Base-by-base conservation (phyloP, 2,113 vertebrate genomes). In the Psephotus haematonotus region DNA sequence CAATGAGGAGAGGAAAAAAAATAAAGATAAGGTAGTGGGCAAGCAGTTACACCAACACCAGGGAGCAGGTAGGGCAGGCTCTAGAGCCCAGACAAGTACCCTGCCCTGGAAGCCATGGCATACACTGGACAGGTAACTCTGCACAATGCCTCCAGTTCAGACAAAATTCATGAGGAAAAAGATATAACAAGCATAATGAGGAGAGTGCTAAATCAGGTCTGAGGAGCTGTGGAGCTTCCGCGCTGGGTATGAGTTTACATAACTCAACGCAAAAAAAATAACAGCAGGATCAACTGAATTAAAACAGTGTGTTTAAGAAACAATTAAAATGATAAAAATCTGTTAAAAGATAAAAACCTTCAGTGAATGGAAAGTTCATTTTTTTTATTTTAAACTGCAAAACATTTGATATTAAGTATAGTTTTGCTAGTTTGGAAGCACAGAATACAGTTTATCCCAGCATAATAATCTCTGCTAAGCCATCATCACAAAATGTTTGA, bases 161-260 rank as follows among this genome's bases (percentile, higher is more conserved):
- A 14, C 18, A 59, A 63, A 52, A 50, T 13, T n/a, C 3, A 17
- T 13, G 31, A 37, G 23, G 29, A 41, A 86, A 82, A 23, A 41
- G 5, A 2, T n/a, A 2, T 13, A 78, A 69, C 3, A 11, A 46
- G 12, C 7, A 6, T n/a, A 71, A 62, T 0, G 0, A 55, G 18
- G 6, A 86, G 19, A 7, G n/a, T 69, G 31, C 27, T 59, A 69
- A 57, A 15, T 19, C 37, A 82, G 31, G 49, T 59, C 24, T 24
- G n/a, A 79, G 43, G 11, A 52, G 17, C n/a, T 33, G 47, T 4
- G 23, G 37, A 64, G 39, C 16, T 69, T 78, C 65, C 43, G 37
- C 1, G 1, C 8, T 19, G 43, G 6, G 28, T 67, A 15, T 5
- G 18, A 68, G 7, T 27, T 37, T 85, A 23, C 44, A 55, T 1